Evolutionary conservation across 2,797 vertebrate genomes (phyloP), one percentile per base, ranked within the genome.

Genomic region (Acomys russatus): DNA sequence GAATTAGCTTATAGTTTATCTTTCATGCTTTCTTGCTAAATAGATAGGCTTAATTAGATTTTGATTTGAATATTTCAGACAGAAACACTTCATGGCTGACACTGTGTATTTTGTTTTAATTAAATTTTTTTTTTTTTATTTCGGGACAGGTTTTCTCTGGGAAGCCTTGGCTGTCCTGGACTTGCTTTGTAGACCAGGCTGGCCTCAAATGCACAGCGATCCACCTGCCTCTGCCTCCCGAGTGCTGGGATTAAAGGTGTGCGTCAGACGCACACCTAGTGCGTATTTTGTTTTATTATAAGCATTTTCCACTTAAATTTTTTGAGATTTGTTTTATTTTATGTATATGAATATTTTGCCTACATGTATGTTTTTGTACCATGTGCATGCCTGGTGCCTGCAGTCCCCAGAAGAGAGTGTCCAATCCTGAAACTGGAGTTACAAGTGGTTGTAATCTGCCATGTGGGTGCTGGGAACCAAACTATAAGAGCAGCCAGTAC

Each of bases 21-120:
- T 68, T 54, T 89, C 9, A 33, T 49, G 8, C 76, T 71, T 79
- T 12, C 73, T 91, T 82, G 6, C 33, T 82, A 54, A 14, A 61
- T 90, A 95, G 73, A 49, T 44, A 38, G 44, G 51, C 68, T 93
- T 33, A 59, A 68, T 78, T 85, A 54, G 54, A 89, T 80, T 93
- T 86, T 90, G 35, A 30, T 80, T 80, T 87, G 30, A 80, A 1
- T 83, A 54, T 95, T 88, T 92, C 56, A 77, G 85, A 28, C 25
- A 74, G 61, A 91, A 80, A 66, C n/a, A 54, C 9, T 77, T 33
- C 68, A 59, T 83, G 64, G 56, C 25, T 30, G 44, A 51, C 51
- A 77, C 74, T 77, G 14, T 74, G 7, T 30, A 30, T 77, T 77
- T 51, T 78, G 49, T 66, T 84, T 84, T 64, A 49, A 44, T 44